phyloP scores from a whole-genome alignment of 92 coral and sea anemone species.

The Zoanthus sociatus region DNA sequence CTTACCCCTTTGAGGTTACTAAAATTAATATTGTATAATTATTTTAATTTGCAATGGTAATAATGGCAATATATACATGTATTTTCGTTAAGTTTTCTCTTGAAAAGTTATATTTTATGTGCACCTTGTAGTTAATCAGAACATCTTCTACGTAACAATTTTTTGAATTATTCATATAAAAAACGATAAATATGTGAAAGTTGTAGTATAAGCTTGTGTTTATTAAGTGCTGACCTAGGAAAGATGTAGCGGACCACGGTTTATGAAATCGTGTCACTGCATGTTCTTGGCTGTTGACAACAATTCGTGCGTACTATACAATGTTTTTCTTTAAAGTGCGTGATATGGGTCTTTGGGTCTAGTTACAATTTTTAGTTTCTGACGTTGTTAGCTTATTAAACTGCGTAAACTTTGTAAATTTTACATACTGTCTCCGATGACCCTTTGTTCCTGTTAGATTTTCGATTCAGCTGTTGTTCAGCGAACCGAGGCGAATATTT shows the following conservation, averaged over 20 bases:
- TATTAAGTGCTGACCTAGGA: too few species aligned
- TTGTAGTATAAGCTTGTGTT: too few species aligned
- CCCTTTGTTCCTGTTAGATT: not conserved
- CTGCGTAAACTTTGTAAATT: conserved; percentile 11
- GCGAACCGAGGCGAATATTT: conserved; percentile 64
- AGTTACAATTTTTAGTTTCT: not conserved
- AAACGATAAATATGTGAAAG: too few species aligned
- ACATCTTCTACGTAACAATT: too few species aligned
- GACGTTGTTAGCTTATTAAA: not conserved
- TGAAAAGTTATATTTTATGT: too few species aligned
- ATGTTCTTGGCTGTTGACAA: not conserved
- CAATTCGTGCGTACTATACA: not conserved
- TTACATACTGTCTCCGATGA: not conserved
- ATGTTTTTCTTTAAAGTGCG: not conserved
- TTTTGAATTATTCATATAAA: too few species aligned
- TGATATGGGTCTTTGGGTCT: not conserved
- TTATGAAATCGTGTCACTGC: not conserved
- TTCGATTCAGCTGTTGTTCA: conserved; percentile 57
- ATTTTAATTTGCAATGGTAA: too few species aligned
- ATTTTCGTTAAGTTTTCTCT: too few species aligned
- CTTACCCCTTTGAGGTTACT: too few species aligned
- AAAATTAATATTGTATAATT: too few species aligned
- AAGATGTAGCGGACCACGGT: not conserved
- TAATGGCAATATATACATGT: too few species aligned
- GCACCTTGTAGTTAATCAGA: too few species aligned